Base-by-base conservation (phyloP, 2,888 invertebrate species). In the Falcaria lacertinaria region DNA sequence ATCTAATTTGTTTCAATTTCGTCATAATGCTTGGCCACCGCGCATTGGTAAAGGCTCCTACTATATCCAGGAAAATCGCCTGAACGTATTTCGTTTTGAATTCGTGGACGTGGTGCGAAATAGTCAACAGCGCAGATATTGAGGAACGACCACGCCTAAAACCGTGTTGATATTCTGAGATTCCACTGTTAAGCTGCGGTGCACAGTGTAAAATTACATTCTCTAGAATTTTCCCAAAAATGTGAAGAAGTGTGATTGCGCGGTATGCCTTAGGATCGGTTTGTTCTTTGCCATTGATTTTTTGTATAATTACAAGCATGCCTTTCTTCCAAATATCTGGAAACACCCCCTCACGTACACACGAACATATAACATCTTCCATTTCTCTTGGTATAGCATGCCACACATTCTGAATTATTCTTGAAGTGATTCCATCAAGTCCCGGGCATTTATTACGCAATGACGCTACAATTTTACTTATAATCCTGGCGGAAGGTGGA, bases 21-120 rank as follows among this genome's bases (percentile, higher is more conserved):
- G 49, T 22, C 22, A 71, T 14, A 7, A 72, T 52, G 60, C 64
- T 65, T 2, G 67, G 66, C 69, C 72, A 69, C 64, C 66, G 65
- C 1, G 69, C 60, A 39, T 65, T 66, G 32, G 72, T 57, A 11
- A 64, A 66, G 2, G 66, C 67, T 0, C 64, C 66, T 0, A 60
- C 50, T 3, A 68, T 68, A 50, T 71, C 65, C 8, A 67, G 13
- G 7, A 64, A 52, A 0, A 66, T 44, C 0, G 48, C 52, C 33
- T 57, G 58, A 0, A 61, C 54, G 13, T 71, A 70, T 8, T 4
- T 25, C 8, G 25, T 2, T 5, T 3, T 25, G 25, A 7, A 25
- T 5, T 25, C 8, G 2, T 4, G 3, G 7, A 8, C 8, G 2
- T 25, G 5, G 25, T 8, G 5, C 8, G 7, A 2, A 8, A 25